Evolutionary conservation across 2,797 vertebrate species (phyloP), one percentile per base, ranked within the genome.

Genomic region (Labroides dimidiatus): DNA sequence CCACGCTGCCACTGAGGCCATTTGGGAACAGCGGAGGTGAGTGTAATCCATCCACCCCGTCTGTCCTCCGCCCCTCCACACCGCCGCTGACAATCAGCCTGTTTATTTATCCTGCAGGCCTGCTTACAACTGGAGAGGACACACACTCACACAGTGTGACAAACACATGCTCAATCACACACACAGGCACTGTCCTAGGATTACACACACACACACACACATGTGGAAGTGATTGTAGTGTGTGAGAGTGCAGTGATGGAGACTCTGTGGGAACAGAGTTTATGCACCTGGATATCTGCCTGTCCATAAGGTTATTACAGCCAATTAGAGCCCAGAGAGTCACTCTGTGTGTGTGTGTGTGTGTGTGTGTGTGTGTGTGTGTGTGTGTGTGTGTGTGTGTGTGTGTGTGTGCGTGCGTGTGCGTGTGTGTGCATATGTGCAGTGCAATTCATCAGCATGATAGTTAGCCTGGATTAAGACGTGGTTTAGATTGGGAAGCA

Each of bases 71-170:
- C 60, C 68, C 54, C 55, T 68, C 59, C 47, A 72, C 57, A 33
- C 39, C 19, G 68, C 75, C 63, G 71, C 89, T 84, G 85, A 94
- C 92, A 95, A 94, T 94, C 94, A 95, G 89, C 57, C 85, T 84
- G 93, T 94, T 94, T 95, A 94, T 95, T 95, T 94, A 93, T 93
- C 88, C 92, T 92, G 87, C 84, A 83, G 90, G 85, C 78, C 62
- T 61, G 73, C 87, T 92, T 89, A 91, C 84, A 86, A 91, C 82
- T 68, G 78, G 62, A 80, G 65, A 79, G 76, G 80, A 80, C 87
- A 91, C 85, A 82, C 69, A 57, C 81, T 59, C 78, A 77, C 81
- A 83, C 84, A 82, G 77, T 87, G 79, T 14, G 62, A 86, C 81
- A 84, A 78, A 87, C 78, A 81, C 72, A 76, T 60, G 74, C 70